Conservation (phyloP, 2,113 vertebrate species). For the Burhinus bistriatus region DNA sequence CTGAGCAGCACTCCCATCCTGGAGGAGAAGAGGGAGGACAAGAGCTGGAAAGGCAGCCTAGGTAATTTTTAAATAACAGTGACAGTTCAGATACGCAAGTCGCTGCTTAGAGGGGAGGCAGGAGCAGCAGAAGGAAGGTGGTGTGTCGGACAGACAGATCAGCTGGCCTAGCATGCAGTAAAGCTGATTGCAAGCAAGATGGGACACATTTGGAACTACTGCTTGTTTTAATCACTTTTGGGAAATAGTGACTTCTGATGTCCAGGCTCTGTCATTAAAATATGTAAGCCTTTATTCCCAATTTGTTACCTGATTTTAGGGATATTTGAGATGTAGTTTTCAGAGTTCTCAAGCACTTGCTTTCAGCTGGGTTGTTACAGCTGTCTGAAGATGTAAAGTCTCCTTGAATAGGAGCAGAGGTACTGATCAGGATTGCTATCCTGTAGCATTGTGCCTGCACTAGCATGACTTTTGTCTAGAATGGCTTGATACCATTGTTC, state of each 20-base stretch:
- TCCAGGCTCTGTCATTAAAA: background rate
- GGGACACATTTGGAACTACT: background rate
- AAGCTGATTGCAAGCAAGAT: background rate
- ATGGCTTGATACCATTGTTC: background rate
- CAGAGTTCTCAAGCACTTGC: background rate
- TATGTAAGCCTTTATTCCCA: background rate
- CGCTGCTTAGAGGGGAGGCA: background rate
- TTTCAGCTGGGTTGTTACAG: background rate
- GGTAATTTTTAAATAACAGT: slow-evolving; percentile 72
- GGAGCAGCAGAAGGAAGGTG: background rate
- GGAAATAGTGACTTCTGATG: background rate
- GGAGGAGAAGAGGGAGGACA: slow-evolving; percentile 91
- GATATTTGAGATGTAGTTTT: background rate
- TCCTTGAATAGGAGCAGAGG: background rate
- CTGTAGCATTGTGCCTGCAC: background rate
- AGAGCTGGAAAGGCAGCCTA: slow-evolving; percentile 96
- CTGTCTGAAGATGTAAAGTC: background rate
- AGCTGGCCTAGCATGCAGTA: background rate
- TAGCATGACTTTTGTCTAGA: background rate
- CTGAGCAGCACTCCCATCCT: slow-evolving; percentile 91
- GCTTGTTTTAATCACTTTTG: background rate
- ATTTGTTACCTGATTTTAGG: background rate
- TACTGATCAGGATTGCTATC: background rate
- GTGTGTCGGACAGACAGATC: background rate
- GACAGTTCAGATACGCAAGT: rapidly evolving